These are phyloP conservation scores for Sinocyclocheilus anshuiensis DNA, from an alignment of 2,113 vertebrate species.

Conservation along the genomic window DNA sequence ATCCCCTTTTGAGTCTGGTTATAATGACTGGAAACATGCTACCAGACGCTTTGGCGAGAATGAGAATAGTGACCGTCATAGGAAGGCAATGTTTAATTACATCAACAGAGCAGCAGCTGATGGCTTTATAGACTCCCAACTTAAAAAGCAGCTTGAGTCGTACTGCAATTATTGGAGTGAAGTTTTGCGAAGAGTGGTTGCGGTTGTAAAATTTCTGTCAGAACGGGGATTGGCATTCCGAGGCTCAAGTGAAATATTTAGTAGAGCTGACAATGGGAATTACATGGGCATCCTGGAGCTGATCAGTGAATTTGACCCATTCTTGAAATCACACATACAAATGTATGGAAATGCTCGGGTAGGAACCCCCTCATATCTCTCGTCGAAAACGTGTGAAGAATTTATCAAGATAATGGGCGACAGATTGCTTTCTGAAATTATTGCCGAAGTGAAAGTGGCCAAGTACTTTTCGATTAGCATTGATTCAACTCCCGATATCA, in stretches of 20 bases:
- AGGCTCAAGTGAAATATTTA: neutral
- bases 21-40: constrained; percentile 21
- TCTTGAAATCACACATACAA: constrained; percentile 19
- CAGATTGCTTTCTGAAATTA: too few species aligned
- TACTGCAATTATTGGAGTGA: too few species aligned
- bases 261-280: constrained; percentile 38
- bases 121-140: too few species aligned
- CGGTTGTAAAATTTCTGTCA: too few species aligned
- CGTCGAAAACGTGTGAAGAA: too few species aligned
- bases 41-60: neutral
- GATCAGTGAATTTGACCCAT: constrained; percentile 37
- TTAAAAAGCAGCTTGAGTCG: too few species aligned
- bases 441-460: too few species aligned
- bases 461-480: neutral
- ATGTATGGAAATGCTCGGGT: neutral
- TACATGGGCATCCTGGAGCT: constrained; percentile 35
- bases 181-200: too few species aligned
- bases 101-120: constrained; percentile 1
- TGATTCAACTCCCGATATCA: neutral
- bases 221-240: too few species aligned
- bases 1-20: neutral
- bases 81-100: neutral
- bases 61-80: neutral
- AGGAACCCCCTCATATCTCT: too few species aligned
- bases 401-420: too few species aligned